phyloP scores from a whole-genome alignment of 2,888 invertebrate genomes.

The Trichopoda pennipes region DNA sequence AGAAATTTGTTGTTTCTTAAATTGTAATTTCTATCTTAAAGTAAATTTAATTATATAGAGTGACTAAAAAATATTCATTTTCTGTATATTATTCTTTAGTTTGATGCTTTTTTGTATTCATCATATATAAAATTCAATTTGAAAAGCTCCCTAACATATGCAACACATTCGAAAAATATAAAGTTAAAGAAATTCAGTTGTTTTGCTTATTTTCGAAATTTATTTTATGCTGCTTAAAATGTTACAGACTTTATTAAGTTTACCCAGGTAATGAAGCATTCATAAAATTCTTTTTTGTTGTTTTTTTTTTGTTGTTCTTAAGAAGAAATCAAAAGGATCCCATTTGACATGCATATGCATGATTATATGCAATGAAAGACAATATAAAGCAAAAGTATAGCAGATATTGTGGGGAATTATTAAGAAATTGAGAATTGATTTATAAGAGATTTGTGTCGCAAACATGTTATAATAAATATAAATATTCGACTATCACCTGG shows the following conservation, averaged over 20 bases:
- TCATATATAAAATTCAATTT: no score
- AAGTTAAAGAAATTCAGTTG: no score
- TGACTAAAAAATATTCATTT: no score
- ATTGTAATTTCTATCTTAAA: no score
- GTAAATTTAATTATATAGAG: no score
- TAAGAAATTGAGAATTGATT: not conserved
- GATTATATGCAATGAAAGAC: not conserved
- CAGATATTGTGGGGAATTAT: not conserved
- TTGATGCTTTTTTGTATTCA: no score
- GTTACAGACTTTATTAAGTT: constrained; percentile 32
- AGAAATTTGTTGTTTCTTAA: no score
- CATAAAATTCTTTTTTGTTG: not conserved
- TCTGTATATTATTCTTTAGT: no score
- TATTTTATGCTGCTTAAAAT: constrained; percentile 9
- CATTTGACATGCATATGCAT: not conserved
- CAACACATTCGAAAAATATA: no score
- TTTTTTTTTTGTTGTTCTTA: not conserved
- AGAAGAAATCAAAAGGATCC: not conserved
- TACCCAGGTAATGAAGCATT: constrained; percentile 38
- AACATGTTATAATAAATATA: no score
- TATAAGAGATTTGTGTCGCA: no score
- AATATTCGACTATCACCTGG: no score
- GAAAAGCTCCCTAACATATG: not conserved
- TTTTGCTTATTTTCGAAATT: not conserved
- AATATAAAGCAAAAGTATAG: not conserved